Percentiles rank a stretch among this genome's conserved stretches.
Evolutionary conservation across 2,888 invertebrate genomes (phyloP).

Genomic region (Trimorus sp.): DNA sequence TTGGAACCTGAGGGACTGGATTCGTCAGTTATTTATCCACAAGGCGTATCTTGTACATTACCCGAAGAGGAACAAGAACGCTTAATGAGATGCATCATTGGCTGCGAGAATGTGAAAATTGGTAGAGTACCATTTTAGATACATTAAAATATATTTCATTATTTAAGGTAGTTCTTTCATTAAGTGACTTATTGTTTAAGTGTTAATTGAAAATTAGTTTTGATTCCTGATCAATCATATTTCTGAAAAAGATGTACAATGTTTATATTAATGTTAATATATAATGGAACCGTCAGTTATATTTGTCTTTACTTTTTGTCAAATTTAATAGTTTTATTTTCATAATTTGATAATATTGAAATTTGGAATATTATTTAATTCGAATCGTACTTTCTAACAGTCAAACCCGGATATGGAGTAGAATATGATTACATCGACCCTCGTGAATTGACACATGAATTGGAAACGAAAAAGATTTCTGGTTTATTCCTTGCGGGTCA

Average conservation of each 20-base stretch:
- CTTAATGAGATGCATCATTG: slow-evolving; percentile 86
- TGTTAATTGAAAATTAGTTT: too few species aligned
- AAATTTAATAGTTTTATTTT: too few species aligned
- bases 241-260: too few species aligned
- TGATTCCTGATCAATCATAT: too few species aligned
- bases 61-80: slow-evolving; percentile 89
- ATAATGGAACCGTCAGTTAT: too few species aligned
- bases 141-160: too few species aligned
- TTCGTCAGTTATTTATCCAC: slow-evolving; percentile 90
- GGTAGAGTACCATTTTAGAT: slow-evolving; percentile 63
- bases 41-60: slow-evolving; percentile 92
- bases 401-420: slow-evolving; percentile 87
- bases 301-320: too few species aligned
- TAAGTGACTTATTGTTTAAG: not conserved
- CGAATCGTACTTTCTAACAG: too few species aligned
- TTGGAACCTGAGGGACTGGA: slow-evolving; percentile 93
- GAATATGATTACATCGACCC: slow-evolving; percentile 95
- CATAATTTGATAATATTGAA: too few species aligned
- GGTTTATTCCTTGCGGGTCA: slow-evolving; percentile 93
- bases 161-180: too few species aligned
- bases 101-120: slow-evolving; percentile 87
- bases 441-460: slow-evolving; percentile 86
- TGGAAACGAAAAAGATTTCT: slow-evolving; percentile 88
- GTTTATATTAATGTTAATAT: too few species aligned
- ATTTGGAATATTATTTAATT: too few species aligned